Conservation (phyloP, 1,140 invertebrate genomes). For the Halyomorpha halys region DNA sequence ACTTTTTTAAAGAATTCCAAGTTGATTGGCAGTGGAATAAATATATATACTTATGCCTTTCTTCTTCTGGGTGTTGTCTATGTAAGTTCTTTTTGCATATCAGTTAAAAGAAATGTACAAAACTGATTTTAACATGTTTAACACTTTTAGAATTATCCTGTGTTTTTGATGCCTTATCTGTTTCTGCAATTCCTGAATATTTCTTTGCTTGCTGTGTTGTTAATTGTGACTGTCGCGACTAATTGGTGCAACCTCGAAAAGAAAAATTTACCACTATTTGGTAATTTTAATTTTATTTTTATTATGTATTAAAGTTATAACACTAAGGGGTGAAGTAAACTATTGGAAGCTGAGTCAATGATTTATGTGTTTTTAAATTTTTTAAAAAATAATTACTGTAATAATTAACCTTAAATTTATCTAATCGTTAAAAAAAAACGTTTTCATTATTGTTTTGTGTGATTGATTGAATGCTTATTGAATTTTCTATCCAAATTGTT, state of each 20-base stretch:
- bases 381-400: too few species aligned
- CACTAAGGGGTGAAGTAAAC: not conserved
- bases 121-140: not conserved
- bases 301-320: not conserved
- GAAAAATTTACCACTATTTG: not conserved
- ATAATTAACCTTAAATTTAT: too few species aligned
- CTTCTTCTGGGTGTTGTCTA: not conserved
- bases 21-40: not conserved
- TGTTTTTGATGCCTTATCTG: conserved; percentile 13
- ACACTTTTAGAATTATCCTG: conserved; percentile 5
- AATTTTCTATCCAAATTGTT: too few species aligned
- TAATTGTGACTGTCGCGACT: not conserved
- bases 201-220: not conserved
- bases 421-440: too few species aligned
- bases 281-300: not conserved
- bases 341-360: too few species aligned
- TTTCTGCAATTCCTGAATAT: not conserved
- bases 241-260: not conserved
- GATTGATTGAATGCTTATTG: too few species aligned
- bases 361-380: too few species aligned
- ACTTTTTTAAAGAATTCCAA: not conserved
- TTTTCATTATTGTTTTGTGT: too few species aligned
- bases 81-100: not conserved
- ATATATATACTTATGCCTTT: not conserved
- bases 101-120: not conserved